Evolutionary conservation across 2,113 vertebrate genomes (phyloP).

Genomic region (Phoxinus phoxinus): DNA sequence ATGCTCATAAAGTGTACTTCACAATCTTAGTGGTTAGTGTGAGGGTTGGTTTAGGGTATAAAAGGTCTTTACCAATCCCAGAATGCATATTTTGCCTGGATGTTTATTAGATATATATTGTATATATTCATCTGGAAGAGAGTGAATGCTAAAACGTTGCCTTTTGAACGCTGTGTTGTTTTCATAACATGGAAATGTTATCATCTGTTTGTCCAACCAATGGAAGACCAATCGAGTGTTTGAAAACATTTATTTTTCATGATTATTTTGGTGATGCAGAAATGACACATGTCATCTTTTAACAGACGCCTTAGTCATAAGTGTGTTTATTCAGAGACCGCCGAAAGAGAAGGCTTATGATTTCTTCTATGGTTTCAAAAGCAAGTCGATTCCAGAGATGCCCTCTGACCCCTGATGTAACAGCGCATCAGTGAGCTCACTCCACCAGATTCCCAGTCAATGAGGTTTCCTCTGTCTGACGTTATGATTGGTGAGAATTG

Average conservation of each 20-base stretch:
- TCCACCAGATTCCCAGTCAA: constrained; percentile 47
- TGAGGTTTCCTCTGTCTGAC: constrained; percentile 39
- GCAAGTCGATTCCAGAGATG: constrained; percentile 9
- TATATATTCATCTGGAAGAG: not conserved
- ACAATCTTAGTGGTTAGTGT: not conserved
- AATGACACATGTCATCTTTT: not conserved
- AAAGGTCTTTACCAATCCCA: not conserved
- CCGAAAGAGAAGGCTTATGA: not conserved
- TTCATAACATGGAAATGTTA: no score
- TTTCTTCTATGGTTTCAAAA: not conserved
- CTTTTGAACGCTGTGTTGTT: not conserved
- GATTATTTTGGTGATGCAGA: not conserved
- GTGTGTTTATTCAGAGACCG: not conserved
- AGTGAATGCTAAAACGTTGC: not conserved
- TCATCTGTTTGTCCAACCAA: not conserved
- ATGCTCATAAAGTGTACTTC: not conserved
- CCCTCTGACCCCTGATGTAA: constrained; percentile 49
- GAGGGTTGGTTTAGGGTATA: not conserved
- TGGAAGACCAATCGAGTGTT: not conserved
- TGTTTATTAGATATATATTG: not conserved
- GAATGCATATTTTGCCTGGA: not conserved
- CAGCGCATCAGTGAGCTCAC: constrained; percentile 35
- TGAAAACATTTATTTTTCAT: not conserved
- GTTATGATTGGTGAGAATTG: constrained; percentile 42
- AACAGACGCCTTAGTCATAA: not conserved